These are phyloP conservation scores for Poecilia latipinna DNA, from an alignment of 2,113 vertebrate genomes.

Conservation along the genomic window DNA sequence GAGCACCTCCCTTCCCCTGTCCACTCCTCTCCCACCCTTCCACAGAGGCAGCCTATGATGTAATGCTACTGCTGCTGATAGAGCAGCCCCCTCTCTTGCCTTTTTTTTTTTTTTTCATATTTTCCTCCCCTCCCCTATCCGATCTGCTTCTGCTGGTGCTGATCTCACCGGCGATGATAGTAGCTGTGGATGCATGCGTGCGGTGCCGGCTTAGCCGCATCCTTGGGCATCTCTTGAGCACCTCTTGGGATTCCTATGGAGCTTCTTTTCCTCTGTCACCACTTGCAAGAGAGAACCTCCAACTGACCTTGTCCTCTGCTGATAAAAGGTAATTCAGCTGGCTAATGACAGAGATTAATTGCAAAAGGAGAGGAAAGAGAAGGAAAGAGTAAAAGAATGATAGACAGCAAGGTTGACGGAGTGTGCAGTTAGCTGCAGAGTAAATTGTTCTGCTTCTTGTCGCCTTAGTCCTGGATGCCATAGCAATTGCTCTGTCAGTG, in stretches of 20 bases:
- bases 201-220: constrained; percentile 71
- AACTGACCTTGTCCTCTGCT: constrained; percentile 54
- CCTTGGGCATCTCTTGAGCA: constrained; percentile 73
- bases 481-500: constrained; percentile 70
- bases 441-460: constrained; percentile 66
- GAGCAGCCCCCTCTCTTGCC: constrained; percentile 72
- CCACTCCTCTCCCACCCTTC: constrained; percentile 72
- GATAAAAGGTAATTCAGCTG: constrained; percentile 67
- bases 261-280: constrained; percentile 65
- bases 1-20: constrained; percentile 69
- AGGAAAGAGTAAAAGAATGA: constrained; percentile 30
- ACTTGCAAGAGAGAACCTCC: constrained; percentile 50
- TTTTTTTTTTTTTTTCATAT: constrained; percentile 28
- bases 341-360: constrained; percentile 46
- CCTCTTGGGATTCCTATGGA: constrained; percentile 78
- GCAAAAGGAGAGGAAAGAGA: constrained; percentile 30
- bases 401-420: constrained; percentile 46
- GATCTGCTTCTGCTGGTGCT: constrained; percentile 63
- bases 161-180: constrained; percentile 63
- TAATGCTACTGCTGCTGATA: constrained; percentile 80
- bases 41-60: constrained; percentile 79
- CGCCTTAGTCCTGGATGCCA: constrained; percentile 67
- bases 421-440: constrained; percentile 60
- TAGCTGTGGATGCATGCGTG: constrained; percentile 68
- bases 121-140: constrained; percentile 58